Conservation (phyloP, 1,140 invertebrate genomes). For the honey bee (Apis mellifera) region DNA sequence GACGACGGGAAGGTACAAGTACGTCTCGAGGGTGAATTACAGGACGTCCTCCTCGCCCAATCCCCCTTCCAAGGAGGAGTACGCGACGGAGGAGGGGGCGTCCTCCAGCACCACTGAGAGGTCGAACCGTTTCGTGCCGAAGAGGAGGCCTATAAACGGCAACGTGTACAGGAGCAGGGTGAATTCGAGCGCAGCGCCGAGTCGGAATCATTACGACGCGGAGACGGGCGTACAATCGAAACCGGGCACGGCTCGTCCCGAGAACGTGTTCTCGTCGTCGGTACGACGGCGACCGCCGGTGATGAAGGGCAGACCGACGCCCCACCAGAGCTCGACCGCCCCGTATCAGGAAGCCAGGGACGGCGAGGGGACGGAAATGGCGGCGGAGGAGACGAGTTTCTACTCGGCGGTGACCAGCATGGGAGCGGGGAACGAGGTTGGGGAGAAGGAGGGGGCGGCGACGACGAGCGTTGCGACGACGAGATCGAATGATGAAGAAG, state of each 20-base stretch:
- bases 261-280: conserved; percentile 72
- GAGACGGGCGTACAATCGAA: conserved; percentile 7
- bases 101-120: conserved; percentile 70
- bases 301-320: conserved; percentile 54
- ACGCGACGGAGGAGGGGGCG: neutral
- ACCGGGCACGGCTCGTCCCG: conserved; percentile 62
- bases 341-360: conserved; percentile 34
- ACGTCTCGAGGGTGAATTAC: conserved; percentile 71
- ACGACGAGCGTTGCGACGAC: neutral
- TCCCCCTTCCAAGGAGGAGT: conserved; percentile 51
- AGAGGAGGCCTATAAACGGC: conserved; percentile 67
- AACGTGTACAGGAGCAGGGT: conserved; percentile 74
- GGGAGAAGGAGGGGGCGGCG: conserved; percentile 14
- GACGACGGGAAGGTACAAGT: conserved; percentile 73
- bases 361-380: conserved; percentile 66
- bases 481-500: no score
- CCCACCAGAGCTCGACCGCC: neutral
- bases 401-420: conserved; percentile 56
- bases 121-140: conserved; percentile 71
- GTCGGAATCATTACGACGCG: neutral
- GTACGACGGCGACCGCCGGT: conserved; percentile 69
- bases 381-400: conserved; percentile 75
- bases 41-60: conserved; percentile 70
- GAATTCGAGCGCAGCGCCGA: conserved; percentile 39
- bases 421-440: conserved; percentile 45